phyloP scores from a whole-genome alignment of 2,888 invertebrate genomes.

The Ophion slaviceki region DNA sequence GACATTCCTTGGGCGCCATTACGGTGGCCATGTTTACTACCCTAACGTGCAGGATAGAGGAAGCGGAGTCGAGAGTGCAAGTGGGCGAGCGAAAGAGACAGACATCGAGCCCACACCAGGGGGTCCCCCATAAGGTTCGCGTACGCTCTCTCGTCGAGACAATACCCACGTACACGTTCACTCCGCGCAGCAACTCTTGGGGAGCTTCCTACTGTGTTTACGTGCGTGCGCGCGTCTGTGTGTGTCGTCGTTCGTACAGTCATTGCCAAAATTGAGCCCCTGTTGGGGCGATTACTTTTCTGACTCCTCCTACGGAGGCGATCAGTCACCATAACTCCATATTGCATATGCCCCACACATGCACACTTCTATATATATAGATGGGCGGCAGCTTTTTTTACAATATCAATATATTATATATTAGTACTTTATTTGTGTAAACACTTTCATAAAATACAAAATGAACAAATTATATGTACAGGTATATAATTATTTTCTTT shows the following conservation, averaged over 20 bases:
- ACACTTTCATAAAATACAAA: too few species aligned
- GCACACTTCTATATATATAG: not conserved
- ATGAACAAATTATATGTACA: too few species aligned
- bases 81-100: conserved; percentile 12
- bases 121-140: conserved; percentile 75
- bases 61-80: not conserved
- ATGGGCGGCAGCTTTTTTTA: too few species aligned
- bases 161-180: conserved; percentile 39
- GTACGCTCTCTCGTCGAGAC: conserved; percentile 70
- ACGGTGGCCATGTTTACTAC: conserved; percentile 82
- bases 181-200: conserved; percentile 5
- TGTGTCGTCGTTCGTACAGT: conserved; percentile 53
- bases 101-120: conserved; percentile 70
- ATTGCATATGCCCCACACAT: not conserved
- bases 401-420: too few species aligned
- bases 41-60: conserved; percentile 68
- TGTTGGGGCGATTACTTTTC: conserved; percentile 57
- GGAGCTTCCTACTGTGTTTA: conserved; percentile 16
- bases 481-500: not conserved
- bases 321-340: conserved; percentile 1
- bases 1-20: conserved; percentile 78
- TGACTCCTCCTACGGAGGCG: conserved; percentile 63
- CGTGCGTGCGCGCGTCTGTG: not conserved
- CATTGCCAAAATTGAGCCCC: conserved; percentile 48
- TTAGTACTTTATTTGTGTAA: too few species aligned